phyloP scores from a whole-genome alignment of 2,888 invertebrate species.

The Patella pellucida region DNA sequence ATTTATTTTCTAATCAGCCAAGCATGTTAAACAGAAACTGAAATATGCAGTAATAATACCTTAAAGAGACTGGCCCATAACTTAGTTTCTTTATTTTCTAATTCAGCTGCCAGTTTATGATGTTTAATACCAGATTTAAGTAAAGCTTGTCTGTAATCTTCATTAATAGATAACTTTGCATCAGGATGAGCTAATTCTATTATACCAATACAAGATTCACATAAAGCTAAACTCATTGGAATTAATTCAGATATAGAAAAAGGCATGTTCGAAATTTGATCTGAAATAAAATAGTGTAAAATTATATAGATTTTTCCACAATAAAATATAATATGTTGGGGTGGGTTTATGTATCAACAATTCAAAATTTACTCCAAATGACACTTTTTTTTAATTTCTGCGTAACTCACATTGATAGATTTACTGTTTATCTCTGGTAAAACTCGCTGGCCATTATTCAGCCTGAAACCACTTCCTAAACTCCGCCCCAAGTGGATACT shows the following conservation, averaged over 20 bases:
- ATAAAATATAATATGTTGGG: neutral
- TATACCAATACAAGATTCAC: conserved; percentile 86
- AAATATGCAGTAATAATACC: conserved; percentile 68
- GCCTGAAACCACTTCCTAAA: too few relatives aligned
- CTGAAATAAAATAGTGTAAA: conserved; percentile 32
- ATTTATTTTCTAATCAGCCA: too few relatives aligned
- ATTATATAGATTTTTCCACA: neutral
- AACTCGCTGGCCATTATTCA: too few relatives aligned
- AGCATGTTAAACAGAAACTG: too few relatives aligned
- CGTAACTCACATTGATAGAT: too few relatives aligned
- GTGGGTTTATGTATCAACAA: too few relatives aligned
- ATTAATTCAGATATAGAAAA: conserved; percentile 84
- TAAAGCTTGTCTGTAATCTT: conserved; percentile 77
- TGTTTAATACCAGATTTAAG: conserved; percentile 52
- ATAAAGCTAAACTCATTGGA: conserved; percentile 80
- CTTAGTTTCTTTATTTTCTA: conserved; percentile 73
- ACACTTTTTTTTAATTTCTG: too few relatives aligned
- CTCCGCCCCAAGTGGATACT: too few relatives aligned
- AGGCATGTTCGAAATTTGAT: conserved; percentile 73
- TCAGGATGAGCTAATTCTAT: conserved; percentile 90
- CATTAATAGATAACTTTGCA: conserved; percentile 73
- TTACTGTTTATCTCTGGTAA: too few relatives aligned
- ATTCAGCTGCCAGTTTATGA: conserved; percentile 34
- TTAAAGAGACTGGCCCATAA: conserved; percentile 86
- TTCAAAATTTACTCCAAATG: too few relatives aligned